Base-by-base conservation (phyloP, 2,113 vertebrate genomes). In the Spea bombifrons region DNA sequence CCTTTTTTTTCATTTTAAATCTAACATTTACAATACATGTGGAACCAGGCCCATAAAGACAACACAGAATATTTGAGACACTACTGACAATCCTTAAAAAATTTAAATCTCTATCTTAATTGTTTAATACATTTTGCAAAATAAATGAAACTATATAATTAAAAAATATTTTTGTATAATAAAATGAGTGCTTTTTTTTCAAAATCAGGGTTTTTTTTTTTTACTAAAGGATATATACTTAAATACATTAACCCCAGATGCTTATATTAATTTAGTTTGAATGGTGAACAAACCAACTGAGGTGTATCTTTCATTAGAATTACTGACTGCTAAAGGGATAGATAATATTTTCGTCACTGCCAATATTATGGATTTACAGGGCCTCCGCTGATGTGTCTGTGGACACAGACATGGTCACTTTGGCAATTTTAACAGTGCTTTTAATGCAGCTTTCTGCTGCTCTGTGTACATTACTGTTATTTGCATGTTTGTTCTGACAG, bases 361-460 rank as follows among this genome's bases (percentile, higher is more conserved):
- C 83, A 75, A 81, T 0, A 3, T 82, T 73, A 59, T 81, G 82
- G 84, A 76, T 86, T 94, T 94, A 99, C 87, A 99, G 93, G 0
- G 97, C 96, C 88, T 98, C 97, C 4, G 96, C 97, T 77, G 97
- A 97, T 1, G 96, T 97, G 89, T 99, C 97, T n/a, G 97, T 98
- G 45, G 97, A 99, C 81, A 98, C 97, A 80, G 97, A 99, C 94
- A 99, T 99, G 83, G 97, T 98, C 84, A 98, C 96, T 97, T 98
- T 98, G 94, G 97, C 97, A 84, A 99, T 98, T 96, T 99, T 99
- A 92, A 99, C 97, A 85, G 97, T 99, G 93, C 95, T 98, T 92
- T 98, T 99, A 88, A 99, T 98, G 79, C 96, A 98, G 89, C 94
- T 98, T 85, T 98, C 96, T 0, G 97, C 95, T 3, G 96, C 97